A percentile compares a stretch with the other conserved stretches of the same genome.
phyloP scores from a whole-genome alignment of 2,113 vertebrate genomes.

The Polypterus senegalus region DNA sequence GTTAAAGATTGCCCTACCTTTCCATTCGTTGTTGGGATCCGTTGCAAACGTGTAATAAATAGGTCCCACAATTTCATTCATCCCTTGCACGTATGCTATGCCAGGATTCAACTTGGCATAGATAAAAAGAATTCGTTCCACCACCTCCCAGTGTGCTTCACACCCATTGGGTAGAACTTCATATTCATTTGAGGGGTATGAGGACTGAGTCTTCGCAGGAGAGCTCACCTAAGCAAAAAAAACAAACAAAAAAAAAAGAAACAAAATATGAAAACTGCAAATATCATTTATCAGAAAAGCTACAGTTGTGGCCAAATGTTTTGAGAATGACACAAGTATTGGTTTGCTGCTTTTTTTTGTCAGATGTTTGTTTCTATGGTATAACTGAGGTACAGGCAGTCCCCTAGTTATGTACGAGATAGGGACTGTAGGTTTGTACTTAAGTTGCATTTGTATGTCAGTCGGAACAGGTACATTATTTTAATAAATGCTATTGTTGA shows the following conservation, averaged over 20 bases:
- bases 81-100: conserved; percentile 93
- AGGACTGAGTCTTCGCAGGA: conserved; percentile 58
- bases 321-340: too few species aligned
- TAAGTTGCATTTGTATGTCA: too few species aligned
- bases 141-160: conserved; percentile 95
- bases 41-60: conserved; percentile 96
- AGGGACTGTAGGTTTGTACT: too few species aligned
- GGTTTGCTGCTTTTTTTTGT: not conserved
- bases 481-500: too few species aligned
- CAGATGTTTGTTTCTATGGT: not conserved
- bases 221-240: conserved; percentile 71
- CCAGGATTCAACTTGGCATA: conserved; percentile 96
- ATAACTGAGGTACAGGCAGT: not conserved
- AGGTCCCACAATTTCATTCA: conserved; percentile 95
- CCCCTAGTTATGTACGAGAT: too few species aligned
- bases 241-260: not conserved
- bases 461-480: too few species aligned
- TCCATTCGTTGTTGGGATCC: conserved; percentile 81
- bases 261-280: too few species aligned
- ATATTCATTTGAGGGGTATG: conserved; percentile 68
- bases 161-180: conserved; percentile 79
- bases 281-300: not conserved
- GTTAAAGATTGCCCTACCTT: conserved; percentile 49
- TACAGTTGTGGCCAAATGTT: not conserved
- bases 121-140: conserved; percentile 93